Base-by-base conservation (phyloP, 2,888 invertebrate species). In the Pheosia gnoma region DNA sequence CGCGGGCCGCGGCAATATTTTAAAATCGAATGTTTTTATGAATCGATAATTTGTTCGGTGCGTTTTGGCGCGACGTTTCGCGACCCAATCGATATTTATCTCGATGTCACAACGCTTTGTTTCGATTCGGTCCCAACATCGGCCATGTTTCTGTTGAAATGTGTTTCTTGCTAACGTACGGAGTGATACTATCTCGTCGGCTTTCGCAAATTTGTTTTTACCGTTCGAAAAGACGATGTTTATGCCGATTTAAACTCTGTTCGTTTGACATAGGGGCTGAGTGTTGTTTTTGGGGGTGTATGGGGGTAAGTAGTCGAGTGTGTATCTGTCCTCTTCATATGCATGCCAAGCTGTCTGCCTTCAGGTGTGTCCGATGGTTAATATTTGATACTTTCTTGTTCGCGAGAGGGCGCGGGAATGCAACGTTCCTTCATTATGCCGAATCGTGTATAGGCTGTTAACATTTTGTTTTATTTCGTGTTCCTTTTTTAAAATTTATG, bases 351-450 rank as follows among this genome's bases (percentile, higher is more conserved):
- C 78, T 82, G 88, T 86, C 85, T 85, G 81, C 72, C 84, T 85
- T 91, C 89, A 91, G 92, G 92, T 91, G 92, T 93, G 91, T 88
- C 80, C 86, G 87, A 86, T 85, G 87, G 85, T 84, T 90, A 91
- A 90, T 89, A 91, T 93, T 93, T 93, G 92, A 93, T 93, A 90
- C 92, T 90, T 93, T 93, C 91, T 91, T 93, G 91, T 88, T 83
- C 80, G 75, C 70, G 68, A 74, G 78, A 82, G 84, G 83, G 82
- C 84, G 76, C 75, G 73, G 75, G 83, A 82, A 83, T 82, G 82
- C 79, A 69, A 73, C 79, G 80, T 80, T 74, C 73, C 75, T 74
- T 82, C 82, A 82, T 84, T 84, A 82, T 80, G 73, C 79, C 75
- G 72, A 74, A 77, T 80, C 74, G 78, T 75, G 73, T 72, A 25